These are phyloP conservation scores for Ianthella basta DNA, from an alignment of 37 sponge, comb jelly and placozoan genomes.

Conservation along the genomic window DNA sequence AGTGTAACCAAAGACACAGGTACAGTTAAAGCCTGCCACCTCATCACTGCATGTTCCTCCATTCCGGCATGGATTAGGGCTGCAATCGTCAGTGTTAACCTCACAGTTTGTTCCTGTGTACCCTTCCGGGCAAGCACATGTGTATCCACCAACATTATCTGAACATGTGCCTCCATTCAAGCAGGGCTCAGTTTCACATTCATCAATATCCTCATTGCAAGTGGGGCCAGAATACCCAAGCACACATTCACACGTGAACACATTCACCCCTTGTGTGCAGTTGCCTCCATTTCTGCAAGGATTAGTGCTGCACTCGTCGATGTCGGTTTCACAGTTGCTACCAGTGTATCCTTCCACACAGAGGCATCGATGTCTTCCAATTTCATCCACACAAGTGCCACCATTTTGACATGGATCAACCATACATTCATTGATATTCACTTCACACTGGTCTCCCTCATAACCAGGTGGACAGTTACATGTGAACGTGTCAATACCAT, in stretches of 20 bases:
- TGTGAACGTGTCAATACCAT: not conserved
- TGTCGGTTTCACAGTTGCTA: constrained; percentile 30
- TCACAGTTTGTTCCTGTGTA: constrained; percentile 37
- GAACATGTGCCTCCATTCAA: constrained; percentile 37
- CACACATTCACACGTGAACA: constrained; percentile 35
- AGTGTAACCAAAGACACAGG: constrained; percentile 34
- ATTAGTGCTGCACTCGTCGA: constrained; percentile 49
- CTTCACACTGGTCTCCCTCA: constrained; percentile 18
- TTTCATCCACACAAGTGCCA: constrained; percentile 40
- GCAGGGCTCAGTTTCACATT: constrained; percentile 42
- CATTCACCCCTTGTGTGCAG: constrained; percentile 45
- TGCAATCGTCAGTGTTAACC: constrained; percentile 43
- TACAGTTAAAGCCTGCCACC: constrained; percentile 20
- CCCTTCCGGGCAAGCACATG: constrained; percentile 36
- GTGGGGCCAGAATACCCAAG: constrained; percentile 23
- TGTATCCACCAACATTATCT: not conserved
- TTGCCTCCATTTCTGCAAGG: constrained; percentile 55
- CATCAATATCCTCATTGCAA: constrained; percentile 28
- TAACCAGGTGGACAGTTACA: constrained; percentile 27
- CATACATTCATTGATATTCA: constrained; percentile 27
- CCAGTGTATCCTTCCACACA: constrained; percentile 56
- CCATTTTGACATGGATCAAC: constrained; percentile 39
- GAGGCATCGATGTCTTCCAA: constrained; percentile 6
- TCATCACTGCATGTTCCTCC: constrained; percentile 41
- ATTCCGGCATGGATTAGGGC: constrained; percentile 35